A percentile compares a stretch with the other conserved stretches of the same genome.
Evolutionary conservation across 2,888 invertebrate species (phyloP).

Genomic region (Dusona sp.): DNA sequence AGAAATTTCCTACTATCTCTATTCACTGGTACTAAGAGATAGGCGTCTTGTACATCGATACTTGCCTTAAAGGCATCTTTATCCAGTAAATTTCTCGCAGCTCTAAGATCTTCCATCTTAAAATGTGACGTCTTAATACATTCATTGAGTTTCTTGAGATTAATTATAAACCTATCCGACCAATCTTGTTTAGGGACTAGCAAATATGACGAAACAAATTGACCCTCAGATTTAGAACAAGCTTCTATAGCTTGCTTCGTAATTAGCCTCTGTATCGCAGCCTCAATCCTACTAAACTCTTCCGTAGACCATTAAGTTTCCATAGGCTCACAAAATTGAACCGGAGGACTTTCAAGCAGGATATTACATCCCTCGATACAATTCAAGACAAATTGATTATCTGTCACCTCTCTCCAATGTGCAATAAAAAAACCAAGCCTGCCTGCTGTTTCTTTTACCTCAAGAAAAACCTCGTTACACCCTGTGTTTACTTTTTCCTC

Average conservation of each 20-base stretch:
- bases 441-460: constrained; percentile 26
- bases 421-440: constrained; percentile 21
- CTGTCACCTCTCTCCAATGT: constrained; percentile 21
- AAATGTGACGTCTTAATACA: constrained; percentile 71
- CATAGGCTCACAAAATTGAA: constrained; percentile 10
- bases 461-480: too few species aligned
- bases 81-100: constrained; percentile 44
- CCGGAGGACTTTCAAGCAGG: not conserved
- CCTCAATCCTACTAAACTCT: constrained; percentile 11
- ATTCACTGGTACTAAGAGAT: constrained; percentile 26
- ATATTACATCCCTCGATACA: constrained; percentile 50
- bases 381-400: constrained; percentile 20
- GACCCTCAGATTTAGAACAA: not conserved
- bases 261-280: not conserved
- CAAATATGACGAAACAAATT: constrained; percentile 32
- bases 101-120: constrained; percentile 72
- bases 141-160: constrained; percentile 71
- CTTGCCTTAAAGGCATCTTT: not conserved
- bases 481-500: too few species aligned
- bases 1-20: constrained; percentile 22
- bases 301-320: constrained; percentile 23
- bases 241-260: not conserved
- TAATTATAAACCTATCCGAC: constrained; percentile 69
- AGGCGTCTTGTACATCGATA: constrained; percentile 49
- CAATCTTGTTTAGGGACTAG: constrained; percentile 66